Percentiles rank a stretch among this genome's conserved stretches.
Evolutionary conservation across 1,140 invertebrate species (phyloP).

Genomic region (Drosophila lacertosa): DNA sequence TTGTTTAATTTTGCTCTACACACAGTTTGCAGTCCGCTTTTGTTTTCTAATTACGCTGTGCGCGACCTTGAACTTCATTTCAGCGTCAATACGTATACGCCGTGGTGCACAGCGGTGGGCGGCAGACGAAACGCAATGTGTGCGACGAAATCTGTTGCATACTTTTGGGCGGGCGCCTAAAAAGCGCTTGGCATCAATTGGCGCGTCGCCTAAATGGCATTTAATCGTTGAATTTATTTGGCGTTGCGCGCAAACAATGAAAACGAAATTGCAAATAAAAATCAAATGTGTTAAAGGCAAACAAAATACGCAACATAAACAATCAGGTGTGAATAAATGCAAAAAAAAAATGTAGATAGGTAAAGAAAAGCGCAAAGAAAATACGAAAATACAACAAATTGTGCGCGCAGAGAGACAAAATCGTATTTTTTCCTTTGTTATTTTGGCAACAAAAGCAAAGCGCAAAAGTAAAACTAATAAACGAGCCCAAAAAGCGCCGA

Average conservation of each 20-base stretch:
- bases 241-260: constrained; percentile 15
- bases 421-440: constrained; percentile 13
- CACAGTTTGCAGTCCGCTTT: constrained; percentile 6
- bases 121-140: background rate
- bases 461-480: constrained; percentile 52
- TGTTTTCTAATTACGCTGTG: constrained; percentile 21
- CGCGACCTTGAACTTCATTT: constrained; percentile 47
- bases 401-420: constrained; percentile 14
- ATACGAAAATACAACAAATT: constrained; percentile 6
- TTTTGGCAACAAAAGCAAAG: constrained; percentile 35
- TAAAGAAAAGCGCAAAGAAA: constrained; percentile 6
- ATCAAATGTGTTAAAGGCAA: constrained; percentile 22
- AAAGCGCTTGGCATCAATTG: constrained; percentile 28
- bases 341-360: constrained; percentile 20
- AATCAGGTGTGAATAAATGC: constrained; percentile 59
- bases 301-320: constrained; percentile 39
- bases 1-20: background rate
- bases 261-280: constrained; percentile 25
- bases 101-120: constrained; percentile 4
- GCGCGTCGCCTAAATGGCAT: constrained; percentile 11
- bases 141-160: constrained; percentile 45
- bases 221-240: constrained; percentile 33
- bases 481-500: constrained; percentile 34
- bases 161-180: constrained; percentile 32
- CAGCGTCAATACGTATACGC: constrained; percentile 23